Conservation (phyloP, 2,113 vertebrate species). For the Aegotheles bennettii region DNA sequence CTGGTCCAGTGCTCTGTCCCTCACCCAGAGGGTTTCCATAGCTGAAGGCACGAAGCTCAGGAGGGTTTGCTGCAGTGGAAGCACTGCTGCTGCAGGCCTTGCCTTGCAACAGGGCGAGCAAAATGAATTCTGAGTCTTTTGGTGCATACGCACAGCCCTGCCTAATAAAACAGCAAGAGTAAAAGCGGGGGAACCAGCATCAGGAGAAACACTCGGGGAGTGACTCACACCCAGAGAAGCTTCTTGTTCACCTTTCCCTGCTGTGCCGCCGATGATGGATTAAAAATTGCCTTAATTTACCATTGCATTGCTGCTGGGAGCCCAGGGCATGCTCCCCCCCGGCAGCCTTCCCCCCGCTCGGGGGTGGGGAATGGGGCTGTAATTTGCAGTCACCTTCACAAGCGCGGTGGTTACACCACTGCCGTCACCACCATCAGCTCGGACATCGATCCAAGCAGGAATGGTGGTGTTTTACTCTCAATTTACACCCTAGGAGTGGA, state of each 20-base stretch:
- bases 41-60: background rate
- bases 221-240: background rate
- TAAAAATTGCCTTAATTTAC: background rate
- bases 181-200: background rate
- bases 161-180: background rate
- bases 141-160: rapidly evolving
- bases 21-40: background rate
- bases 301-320: background rate
- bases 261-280: background rate
- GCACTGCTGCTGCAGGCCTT: background rate
- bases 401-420: background rate
- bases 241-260: background rate
- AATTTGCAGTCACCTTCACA: background rate
- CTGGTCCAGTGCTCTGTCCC: too few species aligned
- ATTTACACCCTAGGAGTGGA: background rate
- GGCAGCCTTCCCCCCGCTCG: background rate
- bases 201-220: background rate
- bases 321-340: rapidly evolving
- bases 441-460: background rate
- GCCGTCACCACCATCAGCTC: background rate
- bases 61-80: background rate
- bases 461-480: background rate
- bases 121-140: background rate
- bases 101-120: rapidly evolving
- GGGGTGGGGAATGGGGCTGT: rapidly evolving